Evolutionary conservation across 2,113 vertebrate genomes (phyloP).

Genomic region (Onychostruthus taczanowskii): DNA sequence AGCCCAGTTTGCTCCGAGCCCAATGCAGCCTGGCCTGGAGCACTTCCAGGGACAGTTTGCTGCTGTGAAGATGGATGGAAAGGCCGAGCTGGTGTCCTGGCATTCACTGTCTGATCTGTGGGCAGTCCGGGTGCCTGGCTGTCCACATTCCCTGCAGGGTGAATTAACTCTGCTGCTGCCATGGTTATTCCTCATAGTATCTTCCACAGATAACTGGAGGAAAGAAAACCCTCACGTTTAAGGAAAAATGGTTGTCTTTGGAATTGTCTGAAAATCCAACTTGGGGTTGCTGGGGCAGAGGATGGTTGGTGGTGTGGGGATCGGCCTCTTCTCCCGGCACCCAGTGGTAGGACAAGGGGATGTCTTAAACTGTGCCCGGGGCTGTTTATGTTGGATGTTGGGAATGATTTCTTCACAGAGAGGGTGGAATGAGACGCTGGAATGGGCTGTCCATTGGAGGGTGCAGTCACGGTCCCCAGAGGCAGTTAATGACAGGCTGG

Average conservation of each 20-base stretch:
- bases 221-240: fast-evolving
- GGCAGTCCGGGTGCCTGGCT: fast-evolving
- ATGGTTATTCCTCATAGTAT: fast-evolving
- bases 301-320: fast-evolving
- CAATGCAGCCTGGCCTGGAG: not conserved
- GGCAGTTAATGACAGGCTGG: not conserved
- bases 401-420: not conserved
- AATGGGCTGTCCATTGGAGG: not conserved
- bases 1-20: not conserved
- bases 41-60: not conserved
- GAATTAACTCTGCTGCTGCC: not conserved
- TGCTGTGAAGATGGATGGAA: not conserved
- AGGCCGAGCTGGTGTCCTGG: fast-evolving
- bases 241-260: fast-evolving
- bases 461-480: not conserved
- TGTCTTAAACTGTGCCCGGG: too few species aligned
- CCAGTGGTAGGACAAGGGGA: not conserved
- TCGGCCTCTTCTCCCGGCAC: not conserved
- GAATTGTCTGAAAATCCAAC: fast-evolving
- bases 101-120: too few species aligned
- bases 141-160: too few species aligned
- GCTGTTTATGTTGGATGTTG: not conserved
- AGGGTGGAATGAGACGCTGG: not conserved
- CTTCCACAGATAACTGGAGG: not conserved
- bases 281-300: not conserved